Percentiles rank a stretch among this genome's conserved stretches.
phyloP scores from a whole-genome alignment of 2,797 vertebrate species.

The Sebastes alutus region DNA sequence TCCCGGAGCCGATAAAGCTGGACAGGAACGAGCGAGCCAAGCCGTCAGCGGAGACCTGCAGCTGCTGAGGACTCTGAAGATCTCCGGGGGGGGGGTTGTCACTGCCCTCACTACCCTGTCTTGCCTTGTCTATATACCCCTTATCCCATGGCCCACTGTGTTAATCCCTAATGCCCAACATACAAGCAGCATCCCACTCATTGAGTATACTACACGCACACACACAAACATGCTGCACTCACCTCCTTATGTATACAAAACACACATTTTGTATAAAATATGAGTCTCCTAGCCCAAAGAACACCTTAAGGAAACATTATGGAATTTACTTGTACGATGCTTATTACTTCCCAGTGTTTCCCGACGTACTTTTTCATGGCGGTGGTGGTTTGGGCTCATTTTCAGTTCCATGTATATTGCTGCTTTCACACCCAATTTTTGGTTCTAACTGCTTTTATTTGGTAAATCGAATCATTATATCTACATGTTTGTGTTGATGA shows the following conservation, averaged over 20 bases:
- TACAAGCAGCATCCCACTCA: constrained; percentile 76
- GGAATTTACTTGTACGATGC: constrained; percentile 64
- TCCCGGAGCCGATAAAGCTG: constrained; percentile 98
- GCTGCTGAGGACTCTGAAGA: constrained; percentile 91
- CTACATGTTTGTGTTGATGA: constrained; percentile 56
- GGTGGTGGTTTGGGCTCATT: constrained; percentile 57
- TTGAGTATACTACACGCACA: constrained; percentile 70
- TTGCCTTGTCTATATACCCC: constrained; percentile 83
- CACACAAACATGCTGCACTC: constrained; percentile 65
- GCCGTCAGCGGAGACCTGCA: constrained; percentile 92
- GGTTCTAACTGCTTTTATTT: constrained; percentile 66
- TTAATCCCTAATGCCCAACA: constrained; percentile 64
- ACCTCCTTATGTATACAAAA: constrained; percentile 64
- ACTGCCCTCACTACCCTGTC: constrained; percentile 72
- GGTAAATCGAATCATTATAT: constrained; percentile 60
- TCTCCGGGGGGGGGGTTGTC: constrained; percentile 29
- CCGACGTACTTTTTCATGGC: constrained; percentile 27
- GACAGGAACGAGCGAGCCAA: constrained; percentile 95
- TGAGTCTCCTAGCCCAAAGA: constrained; percentile 73
- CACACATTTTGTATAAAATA: constrained; percentile 72
- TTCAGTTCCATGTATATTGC: constrained; percentile 40
- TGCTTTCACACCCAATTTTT: constrained; percentile 54
- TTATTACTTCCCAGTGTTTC: constrained; percentile 63
- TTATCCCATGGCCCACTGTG: constrained; percentile 51
- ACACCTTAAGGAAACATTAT: constrained; percentile 59